Conservation (phyloP, 2,797 vertebrate genomes). For the Iguana delicatissima region DNA sequence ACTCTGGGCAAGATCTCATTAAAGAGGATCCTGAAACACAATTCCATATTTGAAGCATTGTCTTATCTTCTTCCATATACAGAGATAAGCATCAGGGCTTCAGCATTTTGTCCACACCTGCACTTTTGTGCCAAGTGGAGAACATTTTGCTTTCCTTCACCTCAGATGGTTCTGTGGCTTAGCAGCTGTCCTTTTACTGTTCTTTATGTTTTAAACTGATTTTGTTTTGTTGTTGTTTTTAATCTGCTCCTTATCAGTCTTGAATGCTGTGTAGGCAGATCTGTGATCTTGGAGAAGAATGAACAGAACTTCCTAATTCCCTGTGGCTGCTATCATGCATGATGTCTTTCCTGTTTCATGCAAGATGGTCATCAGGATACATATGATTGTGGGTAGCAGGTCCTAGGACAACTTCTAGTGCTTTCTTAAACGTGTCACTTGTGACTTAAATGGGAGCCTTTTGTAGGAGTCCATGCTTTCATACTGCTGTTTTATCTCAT, state of each 20-base stretch:
- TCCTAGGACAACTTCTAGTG: neutral
- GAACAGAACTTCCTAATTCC: neutral
- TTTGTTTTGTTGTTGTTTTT: neutral
- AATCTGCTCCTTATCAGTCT: neutral
- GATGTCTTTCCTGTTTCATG: neutral
- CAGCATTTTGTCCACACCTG: neutral
- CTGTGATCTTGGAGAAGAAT: neutral
- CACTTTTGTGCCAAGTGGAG: neutral
- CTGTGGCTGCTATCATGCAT: neutral
- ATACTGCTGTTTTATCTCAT: neutral
- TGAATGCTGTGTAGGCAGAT: rapidly evolving
- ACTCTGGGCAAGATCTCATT: neutral
- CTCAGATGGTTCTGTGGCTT: neutral
- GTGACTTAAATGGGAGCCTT: neutral
- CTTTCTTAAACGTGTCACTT: neutral
- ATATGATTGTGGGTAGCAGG: neutral
- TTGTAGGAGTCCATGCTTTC: neutral
- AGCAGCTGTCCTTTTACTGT: neutral
- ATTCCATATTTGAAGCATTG: neutral
- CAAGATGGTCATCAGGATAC: neutral
- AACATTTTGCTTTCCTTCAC: neutral
- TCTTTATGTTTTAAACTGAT: neutral
- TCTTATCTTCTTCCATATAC: neutral
- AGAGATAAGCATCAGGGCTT: neutral
- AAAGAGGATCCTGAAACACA: neutral